These are phyloP conservation scores for Sympetrum striolatum DNA, from an alignment of 2,888 invertebrate species.

Conservation along the genomic window DNA sequence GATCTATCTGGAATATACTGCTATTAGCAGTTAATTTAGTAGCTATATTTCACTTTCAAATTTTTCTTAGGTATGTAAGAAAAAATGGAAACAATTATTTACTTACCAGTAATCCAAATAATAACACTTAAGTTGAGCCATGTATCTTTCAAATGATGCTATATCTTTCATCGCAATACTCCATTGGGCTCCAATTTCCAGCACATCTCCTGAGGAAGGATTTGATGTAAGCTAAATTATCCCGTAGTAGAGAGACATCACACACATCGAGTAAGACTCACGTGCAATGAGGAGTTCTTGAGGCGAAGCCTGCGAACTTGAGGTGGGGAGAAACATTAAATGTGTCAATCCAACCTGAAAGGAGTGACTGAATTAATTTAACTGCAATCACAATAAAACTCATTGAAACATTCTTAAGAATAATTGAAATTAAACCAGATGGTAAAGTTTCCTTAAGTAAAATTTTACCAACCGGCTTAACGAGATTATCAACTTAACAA, in stretches of 20 bases:
- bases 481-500: too few relatives aligned
- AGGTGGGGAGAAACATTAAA: constrained; percentile 84
- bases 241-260: too few relatives aligned
- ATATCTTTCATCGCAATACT: constrained; percentile 92
- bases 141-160: constrained; percentile 94
- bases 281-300: constrained; percentile 84
- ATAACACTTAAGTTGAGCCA: constrained; percentile 97
- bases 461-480: too few relatives aligned
- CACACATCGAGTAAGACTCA: constrained; percentile 56
- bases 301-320: constrained; percentile 72
- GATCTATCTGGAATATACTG: too few relatives aligned
- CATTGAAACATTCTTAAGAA: too few relatives aligned
- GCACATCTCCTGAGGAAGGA: constrained; percentile 71
- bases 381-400: too few relatives aligned
- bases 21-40: too few relatives aligned
- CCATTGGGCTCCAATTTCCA: constrained; percentile 97
- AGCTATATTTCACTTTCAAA: too few relatives aligned
- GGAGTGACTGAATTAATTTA: too few relatives aligned
- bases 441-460: too few relatives aligned
- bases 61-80: background rate
- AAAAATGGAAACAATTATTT: constrained; percentile 37
- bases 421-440: too few relatives aligned
- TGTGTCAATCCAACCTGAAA: constrained; percentile 82
- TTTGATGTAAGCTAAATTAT: background rate
- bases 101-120: constrained; percentile 90